Evolutionary conservation across 2,113 vertebrate genomes (phyloP), one percentile per base, ranked within the genome.

Genomic region (Melanotaenia duboulayi): DNA sequence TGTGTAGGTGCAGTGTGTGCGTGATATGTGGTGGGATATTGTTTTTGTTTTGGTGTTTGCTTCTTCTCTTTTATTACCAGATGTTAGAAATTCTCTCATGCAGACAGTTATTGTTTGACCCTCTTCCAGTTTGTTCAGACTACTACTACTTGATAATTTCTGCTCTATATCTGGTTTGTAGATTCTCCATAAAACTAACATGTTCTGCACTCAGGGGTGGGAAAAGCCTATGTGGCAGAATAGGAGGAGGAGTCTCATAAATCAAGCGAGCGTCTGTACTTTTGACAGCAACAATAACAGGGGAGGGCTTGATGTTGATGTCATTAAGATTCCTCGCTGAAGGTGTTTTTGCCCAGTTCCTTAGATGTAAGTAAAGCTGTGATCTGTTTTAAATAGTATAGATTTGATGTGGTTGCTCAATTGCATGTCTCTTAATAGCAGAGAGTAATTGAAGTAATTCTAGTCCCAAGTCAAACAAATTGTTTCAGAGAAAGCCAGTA

Each of bases 281-380:
- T 80, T 74, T 73, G 86, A 88, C 83, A 85, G 89, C 75, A 78
- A 68, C 85, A 88, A 86, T 85, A 81, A 82, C 71, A 74, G 68
- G 63, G 81, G 78, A 87, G 71, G 79, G 65, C 68, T 86, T 74
- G 80, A 87, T 81, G 88, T 81, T 91, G 84, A 91, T 89, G 81
- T 77, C 84, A 87, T 94, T 88, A 94, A 85, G 88, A 88, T 92
- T 91, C 85, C 77, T 75, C 28, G 12, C 49, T 76, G 58, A 65
- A 87, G 76, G 86, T 83, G 83, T 80, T 83, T 83, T 80, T 58
- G 73, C 64, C 11, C 50, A 11, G 65, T 65, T 70, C 78, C 65
- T 84, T 60, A 73, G 75, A 81, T 74, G 69, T 42, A 25, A 55
- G 70, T 20, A 52, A 67, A 60, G 57, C 55, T 65, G 37, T 28